These are phyloP conservation scores for Epinotia demarniana DNA, from an alignment of 2,888 invertebrate genomes.

Conservation along the genomic window DNA sequence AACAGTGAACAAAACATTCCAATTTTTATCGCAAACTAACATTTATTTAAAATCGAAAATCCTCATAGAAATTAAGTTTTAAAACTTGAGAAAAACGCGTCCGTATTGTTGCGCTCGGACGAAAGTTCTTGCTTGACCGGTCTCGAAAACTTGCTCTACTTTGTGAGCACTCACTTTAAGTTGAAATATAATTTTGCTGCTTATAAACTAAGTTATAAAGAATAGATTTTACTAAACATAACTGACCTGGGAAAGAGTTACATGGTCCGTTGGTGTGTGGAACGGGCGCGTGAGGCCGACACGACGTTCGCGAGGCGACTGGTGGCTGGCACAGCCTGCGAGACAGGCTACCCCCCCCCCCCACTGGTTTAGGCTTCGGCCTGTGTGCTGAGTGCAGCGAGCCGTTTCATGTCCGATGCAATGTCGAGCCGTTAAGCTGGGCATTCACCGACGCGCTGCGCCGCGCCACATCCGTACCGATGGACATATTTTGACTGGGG, in stretches of 20 bases:
- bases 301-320: background rate
- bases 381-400: constrained; percentile 1
- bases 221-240: background rate
- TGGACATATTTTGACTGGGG: too few relatives aligned
- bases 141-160: constrained; percentile 17
- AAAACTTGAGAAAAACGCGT: constrained; percentile 16
- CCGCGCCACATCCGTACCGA: too few relatives aligned
- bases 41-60: background rate
- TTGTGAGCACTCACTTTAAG: background rate
- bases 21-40: background rate
- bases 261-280: background rate
- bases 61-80: constrained; percentile 9
- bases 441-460: background rate
- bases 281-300: background rate
- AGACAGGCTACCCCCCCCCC: constrained; percentile 7
- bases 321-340: background rate
- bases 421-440: too few relatives aligned
- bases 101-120: constrained; percentile 6
- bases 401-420: too few relatives aligned
- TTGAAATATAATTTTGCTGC: background rate
- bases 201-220: background rate
- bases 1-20: background rate
- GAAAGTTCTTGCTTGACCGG: constrained; percentile 32
- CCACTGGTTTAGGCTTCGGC: background rate
- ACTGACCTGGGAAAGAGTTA: constrained; percentile 16